Evolutionary conservation across 2,797 vertebrate species (phyloP).

Genomic region (Alcedo quadribrachys): DNA sequence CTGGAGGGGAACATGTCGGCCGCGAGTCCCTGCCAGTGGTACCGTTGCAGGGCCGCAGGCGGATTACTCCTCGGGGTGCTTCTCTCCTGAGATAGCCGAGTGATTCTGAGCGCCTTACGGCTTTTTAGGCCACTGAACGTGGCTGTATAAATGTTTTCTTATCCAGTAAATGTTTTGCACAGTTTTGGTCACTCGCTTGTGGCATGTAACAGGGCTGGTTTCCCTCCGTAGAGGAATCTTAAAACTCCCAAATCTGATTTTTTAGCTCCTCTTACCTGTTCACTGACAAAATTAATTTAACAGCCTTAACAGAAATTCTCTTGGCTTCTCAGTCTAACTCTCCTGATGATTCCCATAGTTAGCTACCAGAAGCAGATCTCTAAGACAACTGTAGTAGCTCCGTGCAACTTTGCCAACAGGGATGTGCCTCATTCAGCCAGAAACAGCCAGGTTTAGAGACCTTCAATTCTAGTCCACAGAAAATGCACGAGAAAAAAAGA

Average conservation of each 20-base stretch:
- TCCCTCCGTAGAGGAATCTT: not conserved
- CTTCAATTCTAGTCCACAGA: not conserved
- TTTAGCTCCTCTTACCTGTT: not conserved
- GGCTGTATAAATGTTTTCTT: not conserved
- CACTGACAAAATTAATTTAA: not conserved
- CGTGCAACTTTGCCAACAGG: not conserved
- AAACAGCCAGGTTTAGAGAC: not conserved
- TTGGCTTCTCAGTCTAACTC: not conserved
- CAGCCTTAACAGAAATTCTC: not conserved
- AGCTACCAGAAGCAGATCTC: not conserved
- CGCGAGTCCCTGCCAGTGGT: not conserved
- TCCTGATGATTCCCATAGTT: not conserved
- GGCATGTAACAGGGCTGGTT: not conserved
- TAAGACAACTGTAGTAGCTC: not conserved
- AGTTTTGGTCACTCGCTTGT: not conserved
- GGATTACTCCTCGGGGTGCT: accelerated
- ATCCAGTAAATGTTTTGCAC: not conserved
- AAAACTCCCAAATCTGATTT: not conserved
- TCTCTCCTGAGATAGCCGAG: too few species aligned
- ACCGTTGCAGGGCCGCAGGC: accelerated
- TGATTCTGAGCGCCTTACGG: too few species aligned
- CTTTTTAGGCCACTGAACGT: not conserved
- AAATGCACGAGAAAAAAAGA: accelerated
- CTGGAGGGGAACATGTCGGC: not conserved
- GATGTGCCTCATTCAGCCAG: not conserved